Percentiles rank a stretch among this genome's conserved stretches.
Conservation (phyloP, 1,140 invertebrate genomes). For the Heliconius himera region DNA sequence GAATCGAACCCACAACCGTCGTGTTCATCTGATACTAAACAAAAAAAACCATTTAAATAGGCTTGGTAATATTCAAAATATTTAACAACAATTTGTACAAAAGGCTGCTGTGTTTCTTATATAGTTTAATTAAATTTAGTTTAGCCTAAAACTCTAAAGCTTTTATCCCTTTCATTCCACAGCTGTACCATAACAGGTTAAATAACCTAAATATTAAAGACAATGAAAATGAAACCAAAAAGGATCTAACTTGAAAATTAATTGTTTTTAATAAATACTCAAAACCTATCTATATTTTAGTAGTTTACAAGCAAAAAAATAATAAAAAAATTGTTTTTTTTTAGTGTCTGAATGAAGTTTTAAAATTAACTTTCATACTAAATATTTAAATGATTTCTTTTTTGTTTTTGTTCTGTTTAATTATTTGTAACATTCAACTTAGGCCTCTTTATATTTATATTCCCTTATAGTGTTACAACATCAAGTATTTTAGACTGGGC, state of each 20-base stretch:
- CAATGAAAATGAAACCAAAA: background rate
- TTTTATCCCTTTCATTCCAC: slow-evolving; percentile 5
- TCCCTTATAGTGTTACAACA: background rate
- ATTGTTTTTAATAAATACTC: background rate
- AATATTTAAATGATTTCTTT: background rate
- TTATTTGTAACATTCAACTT: background rate
- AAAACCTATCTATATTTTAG: background rate
- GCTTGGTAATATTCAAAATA: no score
- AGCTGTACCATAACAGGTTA: background rate
- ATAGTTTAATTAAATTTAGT: background rate
- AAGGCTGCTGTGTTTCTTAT: no score
- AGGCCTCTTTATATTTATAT: background rate
- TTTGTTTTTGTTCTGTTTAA: background rate
- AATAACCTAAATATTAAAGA: slow-evolving; percentile 1
- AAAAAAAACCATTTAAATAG: no score
- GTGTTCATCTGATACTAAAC: no score
- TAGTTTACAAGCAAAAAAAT: no score
- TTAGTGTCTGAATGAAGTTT: background rate
- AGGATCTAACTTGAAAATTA: background rate
- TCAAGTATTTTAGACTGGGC: background rate
- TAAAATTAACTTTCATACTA: background rate
- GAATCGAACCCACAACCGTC: no score
- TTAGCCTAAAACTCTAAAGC: background rate
- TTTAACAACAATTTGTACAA: no score
- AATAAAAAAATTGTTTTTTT: no score